phyloP scores from a whole-genome alignment of 2,113 vertebrate species.

The Cichladusa arquata region DNA sequence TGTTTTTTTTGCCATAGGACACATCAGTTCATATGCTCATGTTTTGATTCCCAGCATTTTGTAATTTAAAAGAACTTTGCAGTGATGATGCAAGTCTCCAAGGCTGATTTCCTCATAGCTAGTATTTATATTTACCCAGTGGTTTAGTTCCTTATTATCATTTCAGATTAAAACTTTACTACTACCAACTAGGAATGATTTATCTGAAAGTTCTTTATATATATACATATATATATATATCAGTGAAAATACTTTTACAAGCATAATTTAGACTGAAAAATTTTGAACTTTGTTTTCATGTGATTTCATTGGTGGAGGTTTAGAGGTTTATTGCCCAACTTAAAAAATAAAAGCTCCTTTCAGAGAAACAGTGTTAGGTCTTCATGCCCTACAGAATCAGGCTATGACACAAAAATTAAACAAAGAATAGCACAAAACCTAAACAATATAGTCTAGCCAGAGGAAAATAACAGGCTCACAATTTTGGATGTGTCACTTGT shows the following conservation, averaged over 20 bases:
- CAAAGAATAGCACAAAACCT: background rate
- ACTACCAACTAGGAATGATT: background rate
- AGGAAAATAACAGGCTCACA: background rate
- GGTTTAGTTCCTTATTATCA: background rate
- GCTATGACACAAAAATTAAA: background rate
- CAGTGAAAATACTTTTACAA: background rate
- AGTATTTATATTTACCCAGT: background rate
- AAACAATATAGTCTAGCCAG: background rate
- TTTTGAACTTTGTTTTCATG: background rate
- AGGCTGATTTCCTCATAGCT: background rate
- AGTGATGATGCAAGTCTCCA: background rate
- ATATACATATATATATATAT: too few species aligned
- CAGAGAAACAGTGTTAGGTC: background rate
- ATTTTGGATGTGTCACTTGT: background rate
- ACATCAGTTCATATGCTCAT: background rate
- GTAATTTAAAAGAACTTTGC: background rate
- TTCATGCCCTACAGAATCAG: background rate
- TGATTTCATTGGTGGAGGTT: background rate
- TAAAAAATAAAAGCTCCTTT: background rate
- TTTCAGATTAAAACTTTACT: background rate
- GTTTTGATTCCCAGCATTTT: background rate
- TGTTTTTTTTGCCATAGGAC: background rate
- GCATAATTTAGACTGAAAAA: background rate
- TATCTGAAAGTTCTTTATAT: background rate
- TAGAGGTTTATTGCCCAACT: background rate